Evolutionary conservation across 2,888 invertebrate genomes (phyloP), one percentile per base, ranked within the genome.

Genomic region (Tetrapedia diversipes): DNA sequence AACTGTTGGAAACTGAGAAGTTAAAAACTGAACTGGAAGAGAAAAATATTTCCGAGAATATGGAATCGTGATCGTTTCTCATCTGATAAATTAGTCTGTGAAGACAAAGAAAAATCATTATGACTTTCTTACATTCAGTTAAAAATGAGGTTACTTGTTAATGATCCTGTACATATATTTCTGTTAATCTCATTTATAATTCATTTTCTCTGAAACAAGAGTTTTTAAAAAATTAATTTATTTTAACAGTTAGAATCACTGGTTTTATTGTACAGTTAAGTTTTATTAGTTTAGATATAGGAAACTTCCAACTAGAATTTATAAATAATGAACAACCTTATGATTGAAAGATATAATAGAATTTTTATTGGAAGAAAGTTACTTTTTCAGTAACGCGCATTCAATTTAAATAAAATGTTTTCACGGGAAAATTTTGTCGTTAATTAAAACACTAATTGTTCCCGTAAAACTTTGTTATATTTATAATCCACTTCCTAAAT

Each of bases 11-110:
- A 4, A 45, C 80, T 1, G 61, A 51, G 3, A 77, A 84, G 4
- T 45, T 77, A 14, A 75, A 79, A 32, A 53, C 53, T 10, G 82
- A 80, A 49, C 8, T 60, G 8, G 71, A 75, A 14, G 53, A 10
- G 8, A 80, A 82, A 27, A 14, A 41, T n/a, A 14, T 19, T n/a
- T 6, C 65, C 10, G 56, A 67, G 4, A 75, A 69, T 0, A 45
- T 32, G 14, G 65, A 72, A 45, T 82, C 82, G 77, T 82, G 82
- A 82, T 54, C 19, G 16, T 75, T 24, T 29, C n/a, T 24, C 32
- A 10, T 19, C 14, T 47, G 24, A 47, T 47, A 0, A 19, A 27
- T 61, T 47, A 24, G 11, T 37, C 37, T n/a, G 14, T 1, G 56
- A 41, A 8, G 10, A 47, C 4, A 4, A 29, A 7, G 0, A n/a